These are phyloP conservation scores for Cynopterus brachyotis DNA, from an alignment of 2,113 vertebrate genomes.

Conservation along the genomic window DNA sequence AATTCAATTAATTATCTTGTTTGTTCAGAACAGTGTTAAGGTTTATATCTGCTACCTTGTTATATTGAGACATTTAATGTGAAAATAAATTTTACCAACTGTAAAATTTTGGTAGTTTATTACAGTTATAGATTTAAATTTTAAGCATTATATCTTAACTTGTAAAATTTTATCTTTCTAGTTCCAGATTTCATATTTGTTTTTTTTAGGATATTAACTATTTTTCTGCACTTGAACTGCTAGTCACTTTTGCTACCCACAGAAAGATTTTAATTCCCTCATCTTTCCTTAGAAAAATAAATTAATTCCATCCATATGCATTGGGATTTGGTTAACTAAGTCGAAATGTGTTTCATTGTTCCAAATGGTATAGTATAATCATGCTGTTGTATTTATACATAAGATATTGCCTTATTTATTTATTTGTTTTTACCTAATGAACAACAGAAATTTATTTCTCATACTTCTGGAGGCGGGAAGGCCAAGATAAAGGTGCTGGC, in stretches of 20 bases:
- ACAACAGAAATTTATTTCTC: no score
- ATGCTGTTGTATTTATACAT: background rate
- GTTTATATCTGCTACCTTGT: background rate
- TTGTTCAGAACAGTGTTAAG: background rate
- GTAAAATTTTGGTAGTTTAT: background rate
- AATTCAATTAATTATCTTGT: background rate
- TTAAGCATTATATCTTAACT: background rate
- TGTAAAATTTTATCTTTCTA: background rate
- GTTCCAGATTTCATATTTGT: background rate
- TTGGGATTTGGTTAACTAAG: background rate
- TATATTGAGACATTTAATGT: background rate
- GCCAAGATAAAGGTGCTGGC: no score
- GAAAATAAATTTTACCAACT: background rate
- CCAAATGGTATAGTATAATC: background rate
- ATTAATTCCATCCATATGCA: constrained; percentile 33
- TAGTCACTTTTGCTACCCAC: background rate
- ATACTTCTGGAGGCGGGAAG: no score
- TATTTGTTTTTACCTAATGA: no score
- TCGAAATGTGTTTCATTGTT: constrained; percentile 1
- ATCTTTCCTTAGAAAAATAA: constrained; percentile 21
- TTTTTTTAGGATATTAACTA: background rate
- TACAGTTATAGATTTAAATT: background rate
- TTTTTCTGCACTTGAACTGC: background rate
- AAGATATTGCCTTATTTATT: background rate
- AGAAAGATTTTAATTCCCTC: background rate